phyloP scores from a whole-genome alignment of 2,113 vertebrate species.

The Sinosuthora webbiana region DNA sequence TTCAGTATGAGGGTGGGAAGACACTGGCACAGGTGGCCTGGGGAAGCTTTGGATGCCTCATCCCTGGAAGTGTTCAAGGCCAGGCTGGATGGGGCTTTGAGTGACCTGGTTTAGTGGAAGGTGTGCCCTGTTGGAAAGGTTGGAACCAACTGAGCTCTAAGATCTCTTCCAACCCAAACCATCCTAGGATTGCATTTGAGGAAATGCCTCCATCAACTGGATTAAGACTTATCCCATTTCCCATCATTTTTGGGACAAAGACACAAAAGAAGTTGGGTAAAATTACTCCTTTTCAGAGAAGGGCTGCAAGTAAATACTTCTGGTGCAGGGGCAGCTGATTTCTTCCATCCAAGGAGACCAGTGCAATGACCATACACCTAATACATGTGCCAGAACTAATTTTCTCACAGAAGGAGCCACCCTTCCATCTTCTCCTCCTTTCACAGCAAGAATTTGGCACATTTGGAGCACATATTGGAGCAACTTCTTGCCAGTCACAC shows the following conservation, averaged over 20 bases:
- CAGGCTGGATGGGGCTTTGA: neutral
- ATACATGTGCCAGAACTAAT: neutral
- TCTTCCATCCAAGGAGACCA: neutral
- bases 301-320: neutral
- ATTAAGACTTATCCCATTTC: neutral
- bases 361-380: neutral
- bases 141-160: neutral
- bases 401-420: neutral
- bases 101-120: neutral
- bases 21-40: neutral
- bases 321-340: neutral
- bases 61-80: neutral
- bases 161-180: neutral
- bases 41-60: neutral
- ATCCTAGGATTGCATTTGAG: neutral
- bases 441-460: neutral
- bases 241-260: neutral
- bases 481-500: neutral
- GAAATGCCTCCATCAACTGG: neutral
- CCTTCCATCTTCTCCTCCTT: neutral
- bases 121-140: neutral
- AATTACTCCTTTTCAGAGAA: neutral
- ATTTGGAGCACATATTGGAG: neutral
- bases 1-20: neutral
- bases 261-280: neutral